Evolutionary conservation across 2,888 invertebrate species (phyloP), one percentile per base, ranked within the genome.

Genomic region (Clitarchus hookeri): DNA sequence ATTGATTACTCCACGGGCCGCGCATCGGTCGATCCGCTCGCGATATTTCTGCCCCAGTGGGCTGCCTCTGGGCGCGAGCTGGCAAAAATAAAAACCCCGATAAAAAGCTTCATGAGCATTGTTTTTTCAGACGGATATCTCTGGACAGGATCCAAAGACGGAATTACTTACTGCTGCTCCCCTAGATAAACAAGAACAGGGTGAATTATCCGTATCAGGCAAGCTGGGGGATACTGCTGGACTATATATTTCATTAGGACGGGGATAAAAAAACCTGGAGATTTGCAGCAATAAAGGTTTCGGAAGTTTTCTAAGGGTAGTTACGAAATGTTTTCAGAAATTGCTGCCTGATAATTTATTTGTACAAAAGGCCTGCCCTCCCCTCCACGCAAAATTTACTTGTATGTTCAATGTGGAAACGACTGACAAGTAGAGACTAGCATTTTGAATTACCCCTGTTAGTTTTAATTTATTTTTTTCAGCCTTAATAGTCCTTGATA

Each of bases 111-210:
- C 65, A 8, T 65, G 65, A 3, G 8, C 65, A 65, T 65, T 65
- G 23, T 65, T 65, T 65, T 65, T 65, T 19, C 65, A n/a, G n/a
- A 65, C 65, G 8, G 65, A 65, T 65, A 65, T 65, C 65, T 65
- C 65, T 65, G 65, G 65, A 65, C 65, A 6, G n/a, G 65, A n/a
- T 65, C 65, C 65, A 65, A 65, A 65, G 65, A 65, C 65, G 65
- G 65, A 65, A 65, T 65, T 65, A 65, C 65, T 19, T 65, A 65
- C 65, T 65, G 65, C 65, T 9, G 16, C 23, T 65, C 65, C n/a
- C 65, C n/a, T n/a, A 65, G 65, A 65, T 65, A 65, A 65, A 65
- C 65, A 65, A n/a, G 65, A n/a, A 65, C 65, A n/a, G 65, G 65
- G 65, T n/a, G 65, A 65, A 23, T 65, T 65, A 65, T n/a, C 65